Evolutionary conservation across 2,888 invertebrate genomes (phyloP).

Genomic region (Scrobipalpa atriplicella): DNA sequence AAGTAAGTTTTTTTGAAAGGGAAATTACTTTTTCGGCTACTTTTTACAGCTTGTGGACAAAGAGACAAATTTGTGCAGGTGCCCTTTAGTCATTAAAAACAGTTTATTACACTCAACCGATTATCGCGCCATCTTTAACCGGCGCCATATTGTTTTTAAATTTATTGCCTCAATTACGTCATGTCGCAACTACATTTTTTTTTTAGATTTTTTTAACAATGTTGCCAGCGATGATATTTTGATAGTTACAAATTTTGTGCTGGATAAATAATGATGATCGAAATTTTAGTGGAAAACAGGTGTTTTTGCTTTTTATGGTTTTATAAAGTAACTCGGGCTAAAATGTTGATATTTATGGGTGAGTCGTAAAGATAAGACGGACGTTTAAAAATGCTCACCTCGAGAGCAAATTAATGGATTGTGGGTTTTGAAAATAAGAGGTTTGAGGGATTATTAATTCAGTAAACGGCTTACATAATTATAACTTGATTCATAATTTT

Average conservation of each 20-base stretch:
- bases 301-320: constrained; percentile 26
- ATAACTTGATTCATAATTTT: no score
- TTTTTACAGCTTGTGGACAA: constrained; percentile 31
- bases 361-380: constrained; percentile 16
- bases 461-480: no score
- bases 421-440: no score
- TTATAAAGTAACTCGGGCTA: constrained; percentile 17
- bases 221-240: constrained; percentile 42
- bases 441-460: no score
- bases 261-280: constrained; percentile 16
- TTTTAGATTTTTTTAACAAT: constrained; percentile 47
- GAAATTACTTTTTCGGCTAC: constrained; percentile 33
- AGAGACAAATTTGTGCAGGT: constrained; percentile 57
- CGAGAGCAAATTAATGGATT: neutral
- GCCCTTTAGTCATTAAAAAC: constrained; percentile 61
- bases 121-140: constrained; percentile 64
- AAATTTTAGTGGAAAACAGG: constrained; percentile 24
- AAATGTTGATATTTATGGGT: constrained; percentile 18
- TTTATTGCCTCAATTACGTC: constrained; percentile 71
- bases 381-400: neutral
- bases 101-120: constrained; percentile 59
- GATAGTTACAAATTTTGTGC: constrained; percentile 33
- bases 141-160: constrained; percentile 70
- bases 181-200: constrained; percentile 49
- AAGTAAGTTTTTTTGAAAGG: constrained; percentile 26